Conservation (phyloP, 35 echinoderm and acorn worm genomes). For the Acanthaster planci region DNA sequence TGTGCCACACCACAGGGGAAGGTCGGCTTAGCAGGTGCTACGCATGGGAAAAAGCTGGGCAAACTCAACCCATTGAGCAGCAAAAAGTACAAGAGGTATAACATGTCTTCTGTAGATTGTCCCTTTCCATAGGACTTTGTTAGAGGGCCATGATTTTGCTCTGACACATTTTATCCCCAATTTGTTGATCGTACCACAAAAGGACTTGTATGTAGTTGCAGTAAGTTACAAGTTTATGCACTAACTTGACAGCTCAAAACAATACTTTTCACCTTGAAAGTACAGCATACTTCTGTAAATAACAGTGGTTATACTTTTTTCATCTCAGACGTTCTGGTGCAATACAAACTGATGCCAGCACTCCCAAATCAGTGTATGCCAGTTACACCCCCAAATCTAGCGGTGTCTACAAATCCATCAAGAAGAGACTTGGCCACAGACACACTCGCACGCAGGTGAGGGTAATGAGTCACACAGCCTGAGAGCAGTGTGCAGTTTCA, state of each 20-base stretch:
- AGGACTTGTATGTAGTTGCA: too few relatives aligned
- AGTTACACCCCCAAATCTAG: conserved; percentile 26
- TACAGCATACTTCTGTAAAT: too few relatives aligned
- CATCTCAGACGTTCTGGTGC: not conserved
- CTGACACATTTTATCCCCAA: too few relatives aligned
- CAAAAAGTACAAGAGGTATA: conserved; percentile 84
- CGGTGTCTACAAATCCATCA: conserved; percentile 34
- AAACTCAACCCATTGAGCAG: conserved; percentile 72
- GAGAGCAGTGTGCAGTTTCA: too few relatives aligned
- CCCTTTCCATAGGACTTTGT: too few relatives aligned
- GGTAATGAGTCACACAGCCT: not conserved
- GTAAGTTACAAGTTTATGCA: too few relatives aligned
- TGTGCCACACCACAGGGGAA: conserved; percentile 36
- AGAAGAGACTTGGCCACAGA: conserved; percentile 29
- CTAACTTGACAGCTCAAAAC: too few relatives aligned
- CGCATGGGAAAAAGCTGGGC: conserved; percentile 65
- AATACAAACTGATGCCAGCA: not conserved
- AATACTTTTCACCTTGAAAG: too few relatives aligned
- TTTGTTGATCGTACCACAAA: too few relatives aligned
- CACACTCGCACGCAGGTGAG: conserved; percentile 33
- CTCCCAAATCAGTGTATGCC: not conserved
- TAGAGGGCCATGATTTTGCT: too few relatives aligned
- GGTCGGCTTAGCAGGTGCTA: conserved; percentile 17
- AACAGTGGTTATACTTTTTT: not conserved
- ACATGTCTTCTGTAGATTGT: not conserved